Evolutionary conservation across 2,888 invertebrate species (phyloP).

Genomic region (Dione juno): DNA sequence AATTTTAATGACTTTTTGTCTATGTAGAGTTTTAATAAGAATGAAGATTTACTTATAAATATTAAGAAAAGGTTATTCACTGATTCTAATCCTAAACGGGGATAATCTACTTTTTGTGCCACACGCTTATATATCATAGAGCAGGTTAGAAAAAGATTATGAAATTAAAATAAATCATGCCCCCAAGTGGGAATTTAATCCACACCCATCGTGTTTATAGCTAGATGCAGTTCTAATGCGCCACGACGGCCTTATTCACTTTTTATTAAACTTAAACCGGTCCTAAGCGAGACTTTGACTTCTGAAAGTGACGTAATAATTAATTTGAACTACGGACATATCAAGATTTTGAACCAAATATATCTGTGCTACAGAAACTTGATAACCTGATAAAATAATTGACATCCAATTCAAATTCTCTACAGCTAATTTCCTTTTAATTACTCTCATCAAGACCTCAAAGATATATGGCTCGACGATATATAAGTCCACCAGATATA

Average conservation of each 20-base stretch:
- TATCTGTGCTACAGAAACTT: background rate
- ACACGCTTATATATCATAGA: too few relatives aligned
- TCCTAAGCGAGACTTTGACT: background rate
- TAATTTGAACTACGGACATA: background rate
- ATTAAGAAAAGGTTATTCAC: too few relatives aligned
- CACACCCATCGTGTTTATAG: too few relatives aligned
- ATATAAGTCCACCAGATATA: background rate
- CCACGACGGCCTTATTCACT: too few relatives aligned
- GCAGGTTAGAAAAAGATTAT: too few relatives aligned
- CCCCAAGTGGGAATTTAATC: too few relatives aligned
- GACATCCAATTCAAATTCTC: too few relatives aligned
- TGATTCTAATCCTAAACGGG: background rate
- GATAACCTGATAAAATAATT: background rate
- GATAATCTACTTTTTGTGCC: background rate
- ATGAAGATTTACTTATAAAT: too few relatives aligned
- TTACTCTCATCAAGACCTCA: background rate
- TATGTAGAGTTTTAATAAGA: background rate
- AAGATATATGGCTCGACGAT: background rate
- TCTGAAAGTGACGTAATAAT: background rate
- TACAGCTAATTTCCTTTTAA: background rate
- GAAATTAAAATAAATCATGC: too few relatives aligned
- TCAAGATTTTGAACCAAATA: background rate
- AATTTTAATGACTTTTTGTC: conserved; percentile 11
- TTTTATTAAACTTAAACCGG: background rate
- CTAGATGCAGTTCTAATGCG: too few relatives aligned